These are phyloP conservation scores for Phymorhynchus buccinoides DNA, from an alignment of 1,140 invertebrate genomes.

Conservation along the genomic window DNA sequence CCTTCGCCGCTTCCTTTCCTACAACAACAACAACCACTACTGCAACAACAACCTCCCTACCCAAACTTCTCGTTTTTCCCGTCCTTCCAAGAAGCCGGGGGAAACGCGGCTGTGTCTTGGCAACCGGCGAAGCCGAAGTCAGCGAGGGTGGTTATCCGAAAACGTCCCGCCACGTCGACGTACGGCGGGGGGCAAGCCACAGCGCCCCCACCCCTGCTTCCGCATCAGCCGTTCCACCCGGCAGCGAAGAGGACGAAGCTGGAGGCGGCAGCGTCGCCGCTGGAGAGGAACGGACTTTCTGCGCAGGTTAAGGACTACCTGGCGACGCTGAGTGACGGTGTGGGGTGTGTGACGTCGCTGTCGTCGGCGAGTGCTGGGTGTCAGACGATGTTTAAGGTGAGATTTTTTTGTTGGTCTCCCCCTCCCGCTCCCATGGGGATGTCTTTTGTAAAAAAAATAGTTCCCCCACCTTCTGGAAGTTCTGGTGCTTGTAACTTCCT, in stretches of 20 bases:
- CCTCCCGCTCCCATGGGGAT: too few species aligned
- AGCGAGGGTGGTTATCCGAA: not conserved
- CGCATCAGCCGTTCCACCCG: not conserved
- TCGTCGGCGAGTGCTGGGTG: not conserved
- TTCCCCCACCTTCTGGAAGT: too few species aligned
- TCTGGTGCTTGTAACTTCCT: too few species aligned
- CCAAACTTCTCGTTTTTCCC: not conserved
- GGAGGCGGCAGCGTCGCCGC: too few species aligned
- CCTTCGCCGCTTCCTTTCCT: too few species aligned
- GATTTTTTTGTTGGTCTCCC: not conserved
- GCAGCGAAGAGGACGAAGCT: conserved; percentile 7
- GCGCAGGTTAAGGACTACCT: conserved; percentile 25
- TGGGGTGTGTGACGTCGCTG: not conserved
- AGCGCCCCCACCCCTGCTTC: too few species aligned
- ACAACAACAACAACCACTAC: too few species aligned
- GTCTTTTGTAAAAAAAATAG: too few species aligned
- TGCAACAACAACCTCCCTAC: too few species aligned
- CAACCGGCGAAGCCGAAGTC: too few species aligned
- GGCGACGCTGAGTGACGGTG: not conserved
- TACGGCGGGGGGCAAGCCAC: too few species aligned
- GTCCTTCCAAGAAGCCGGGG: not conserved
- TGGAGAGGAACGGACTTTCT: conserved; percentile 47
- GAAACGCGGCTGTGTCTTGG: too few species aligned
- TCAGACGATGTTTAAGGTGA: not conserved
- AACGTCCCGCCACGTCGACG: conserved; percentile 9